phyloP scores from a whole-genome alignment of 2,888 invertebrate genomes.

The Lamellibrachia columna region DNA sequence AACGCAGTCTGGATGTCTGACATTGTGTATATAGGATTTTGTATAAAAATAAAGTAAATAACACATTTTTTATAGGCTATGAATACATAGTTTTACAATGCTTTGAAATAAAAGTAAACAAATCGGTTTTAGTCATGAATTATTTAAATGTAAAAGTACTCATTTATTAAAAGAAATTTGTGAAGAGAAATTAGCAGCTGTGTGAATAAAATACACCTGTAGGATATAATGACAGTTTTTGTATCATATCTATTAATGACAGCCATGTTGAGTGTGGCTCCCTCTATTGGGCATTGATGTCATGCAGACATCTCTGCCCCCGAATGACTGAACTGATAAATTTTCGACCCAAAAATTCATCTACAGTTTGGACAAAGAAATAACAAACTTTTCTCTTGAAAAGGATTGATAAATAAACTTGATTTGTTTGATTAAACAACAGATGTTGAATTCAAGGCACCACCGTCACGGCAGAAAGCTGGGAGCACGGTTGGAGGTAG shows the following conservation, averaged over 20 bases:
- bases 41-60: too few species aligned
- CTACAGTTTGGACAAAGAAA: background rate
- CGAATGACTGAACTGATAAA: background rate
- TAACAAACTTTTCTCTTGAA: background rate
- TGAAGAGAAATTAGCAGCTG: background rate
- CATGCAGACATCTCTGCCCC: too few species aligned
- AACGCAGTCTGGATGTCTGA: background rate
- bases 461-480: background rate
- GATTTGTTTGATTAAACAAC: background rate
- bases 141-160: too few species aligned
- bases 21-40: too few species aligned
- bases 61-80: too few species aligned
- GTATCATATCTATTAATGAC: background rate
- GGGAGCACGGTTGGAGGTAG: background rate
- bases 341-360: too few species aligned
- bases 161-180: too few species aligned
- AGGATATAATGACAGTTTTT: background rate
- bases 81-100: too few species aligned
- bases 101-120: too few species aligned
- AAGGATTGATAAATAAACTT: background rate
- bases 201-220: background rate
- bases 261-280: background rate
- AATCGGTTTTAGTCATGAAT: too few species aligned
- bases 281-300: background rate
- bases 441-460: background rate